These are phyloP conservation scores for Aporophyla nigra DNA, from an alignment of 2,888 invertebrate genomes.

Conservation along the genomic window DNA sequence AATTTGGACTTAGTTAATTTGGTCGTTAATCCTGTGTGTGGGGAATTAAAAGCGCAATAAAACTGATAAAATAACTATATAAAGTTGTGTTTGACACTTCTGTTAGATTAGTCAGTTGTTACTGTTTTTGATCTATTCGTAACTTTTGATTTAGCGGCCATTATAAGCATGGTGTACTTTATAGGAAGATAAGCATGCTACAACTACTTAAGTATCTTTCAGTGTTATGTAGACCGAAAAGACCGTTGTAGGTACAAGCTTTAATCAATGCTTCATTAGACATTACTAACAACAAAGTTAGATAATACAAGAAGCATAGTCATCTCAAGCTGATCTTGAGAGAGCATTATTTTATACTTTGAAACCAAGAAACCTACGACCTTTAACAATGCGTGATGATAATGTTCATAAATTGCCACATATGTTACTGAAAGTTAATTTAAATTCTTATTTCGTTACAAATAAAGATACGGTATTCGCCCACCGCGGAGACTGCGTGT, in stretches of 20 bases:
- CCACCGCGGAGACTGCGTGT: slow-evolving; percentile 61
- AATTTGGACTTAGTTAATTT: slow-evolving; percentile 69
- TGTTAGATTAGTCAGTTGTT: slow-evolving; percentile 14
- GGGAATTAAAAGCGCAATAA: slow-evolving; percentile 60
- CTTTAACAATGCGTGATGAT: neutral
- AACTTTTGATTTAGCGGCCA: neutral
- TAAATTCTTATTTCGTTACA: slow-evolving; percentile 28
- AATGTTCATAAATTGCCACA: slow-evolving; percentile 11
- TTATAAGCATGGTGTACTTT: neutral
- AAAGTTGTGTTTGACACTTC: slow-evolving; percentile 60
- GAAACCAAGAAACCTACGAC: neutral
- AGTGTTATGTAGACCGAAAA: neutral
- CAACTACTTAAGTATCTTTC: neutral
- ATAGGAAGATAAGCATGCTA: neutral
- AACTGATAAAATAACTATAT: slow-evolving; percentile 62
- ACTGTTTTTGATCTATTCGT: neutral
- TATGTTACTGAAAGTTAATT: slow-evolving; percentile 13
- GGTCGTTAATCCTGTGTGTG: slow-evolving; percentile 65
- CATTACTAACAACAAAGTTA: neutral
- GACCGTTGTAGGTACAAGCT: neutral
- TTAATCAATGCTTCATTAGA: neutral
- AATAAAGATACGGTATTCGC: slow-evolving; percentile 42
- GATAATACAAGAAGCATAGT: neutral
- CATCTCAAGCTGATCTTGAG: no score
- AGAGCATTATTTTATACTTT: neutral